These are phyloP conservation scores for Drosophila ohnishii DNA, from an alignment of 1,140 invertebrate species.

Conservation along the genomic window DNA sequence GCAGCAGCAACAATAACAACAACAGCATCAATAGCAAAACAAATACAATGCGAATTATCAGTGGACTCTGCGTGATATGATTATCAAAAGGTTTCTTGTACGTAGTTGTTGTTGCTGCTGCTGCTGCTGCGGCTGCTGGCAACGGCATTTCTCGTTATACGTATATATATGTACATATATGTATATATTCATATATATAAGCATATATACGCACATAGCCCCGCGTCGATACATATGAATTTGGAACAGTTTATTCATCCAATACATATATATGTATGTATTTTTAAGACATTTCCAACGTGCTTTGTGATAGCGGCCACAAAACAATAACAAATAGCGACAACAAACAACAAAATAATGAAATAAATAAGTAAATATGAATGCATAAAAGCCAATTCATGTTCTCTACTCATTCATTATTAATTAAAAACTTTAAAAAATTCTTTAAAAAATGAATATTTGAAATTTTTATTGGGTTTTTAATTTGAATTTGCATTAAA, in stretches of 20 bases:
- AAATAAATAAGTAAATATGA: conserved; percentile 24
- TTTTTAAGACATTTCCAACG: conserved; percentile 51
- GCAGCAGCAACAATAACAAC: conserved; percentile 21
- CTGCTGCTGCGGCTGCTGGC: conserved; percentile 59
- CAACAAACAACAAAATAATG: conserved; percentile 37
- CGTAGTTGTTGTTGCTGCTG: conserved; percentile 46
- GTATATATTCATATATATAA: conserved; percentile 6
- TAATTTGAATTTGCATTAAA: not conserved
- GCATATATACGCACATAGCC: conserved; percentile 29
- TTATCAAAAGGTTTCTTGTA: conserved; percentile 72
- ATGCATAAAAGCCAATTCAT: not conserved
- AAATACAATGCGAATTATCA: conserved; percentile 80
- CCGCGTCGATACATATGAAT: conserved; percentile 27
- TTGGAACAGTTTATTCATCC: conserved; percentile 52
- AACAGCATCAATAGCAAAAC: conserved; percentile 49
- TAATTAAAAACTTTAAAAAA: not conserved
- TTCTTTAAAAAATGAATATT: not conserved
- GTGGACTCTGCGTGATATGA: conserved; percentile 76
- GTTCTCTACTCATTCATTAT: not conserved
- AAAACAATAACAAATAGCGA: conserved; percentile 20
- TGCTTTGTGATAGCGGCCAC: conserved; percentile 37
- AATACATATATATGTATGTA: conserved; percentile 37
- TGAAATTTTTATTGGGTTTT: not conserved
- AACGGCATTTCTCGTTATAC: conserved; percentile 65
- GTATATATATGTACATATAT: not conserved